These are phyloP conservation scores for Drosophila pseudoananassae DNA, from an alignment of 1,140 invertebrate genomes.

Conservation along the genomic window DNA sequence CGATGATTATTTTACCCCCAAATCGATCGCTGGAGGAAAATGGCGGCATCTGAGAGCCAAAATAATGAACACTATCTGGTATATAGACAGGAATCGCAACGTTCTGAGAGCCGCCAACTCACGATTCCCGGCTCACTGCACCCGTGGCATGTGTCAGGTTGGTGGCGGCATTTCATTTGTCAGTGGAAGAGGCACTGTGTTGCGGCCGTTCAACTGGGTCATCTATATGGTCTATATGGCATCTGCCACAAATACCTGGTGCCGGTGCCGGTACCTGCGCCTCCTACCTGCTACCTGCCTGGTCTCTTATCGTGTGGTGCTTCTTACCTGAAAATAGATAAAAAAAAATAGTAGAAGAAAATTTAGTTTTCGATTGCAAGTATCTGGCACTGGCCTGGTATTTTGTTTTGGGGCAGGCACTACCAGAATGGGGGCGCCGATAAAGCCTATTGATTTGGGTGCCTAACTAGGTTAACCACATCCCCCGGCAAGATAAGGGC, in stretches of 20 bases:
- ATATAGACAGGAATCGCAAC: conserved; percentile 26
- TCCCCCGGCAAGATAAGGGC: not conserved
- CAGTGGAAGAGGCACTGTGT: conserved; percentile 29
- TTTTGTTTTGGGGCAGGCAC: conserved; percentile 41
- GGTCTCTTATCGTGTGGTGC: conserved; percentile 14
- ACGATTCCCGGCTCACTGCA: conserved; percentile 49
- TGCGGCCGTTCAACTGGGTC: conserved; percentile 50
- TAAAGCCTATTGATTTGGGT: conserved; percentile 10
- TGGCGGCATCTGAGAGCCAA: too few relatives aligned
- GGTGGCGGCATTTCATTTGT: conserved; percentile 58
- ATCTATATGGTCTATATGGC: conserved; percentile 14
- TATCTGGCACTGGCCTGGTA: not conserved
- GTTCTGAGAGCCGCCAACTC: conserved; percentile 17
- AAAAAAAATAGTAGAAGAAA: conserved; percentile 29
- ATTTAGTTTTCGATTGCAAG: conserved; percentile 21
- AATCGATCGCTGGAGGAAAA: too few relatives aligned
- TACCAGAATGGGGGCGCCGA: conserved; percentile 16
- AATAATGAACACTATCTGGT: not conserved
- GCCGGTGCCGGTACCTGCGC: not conserved
- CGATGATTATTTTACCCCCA: not conserved
- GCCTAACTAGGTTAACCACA: conserved; percentile 11
- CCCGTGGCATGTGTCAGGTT: conserved; percentile 57
- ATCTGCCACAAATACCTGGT: conserved; percentile 20
- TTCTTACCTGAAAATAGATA: conserved; percentile 38
- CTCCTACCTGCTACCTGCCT: conserved; percentile 4